Percentiles rank a stretch among this genome's conserved stretches.
phyloP scores from a whole-genome alignment of 1,140 invertebrate species.

The Dreissena polymorpha region DNA sequence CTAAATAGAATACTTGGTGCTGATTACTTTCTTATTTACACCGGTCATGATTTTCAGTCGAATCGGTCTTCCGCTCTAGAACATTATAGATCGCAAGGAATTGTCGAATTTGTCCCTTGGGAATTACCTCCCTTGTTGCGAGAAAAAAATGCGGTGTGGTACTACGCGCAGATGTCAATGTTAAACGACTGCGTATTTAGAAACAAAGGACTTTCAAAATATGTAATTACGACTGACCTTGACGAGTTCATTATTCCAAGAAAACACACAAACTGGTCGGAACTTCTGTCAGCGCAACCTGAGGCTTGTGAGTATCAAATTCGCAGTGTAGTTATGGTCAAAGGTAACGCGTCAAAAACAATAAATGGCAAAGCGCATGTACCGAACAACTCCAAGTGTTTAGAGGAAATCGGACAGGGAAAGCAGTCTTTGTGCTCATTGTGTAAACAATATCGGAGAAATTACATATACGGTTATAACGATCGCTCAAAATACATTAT shows the following conservation, averaged over 20 bases:
- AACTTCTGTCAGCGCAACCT: background rate
- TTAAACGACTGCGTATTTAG: background rate
- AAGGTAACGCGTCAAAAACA: background rate
- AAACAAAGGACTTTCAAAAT: background rate
- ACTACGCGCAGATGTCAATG: background rate
- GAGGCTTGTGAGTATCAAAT: background rate
- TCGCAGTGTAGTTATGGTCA: background rate
- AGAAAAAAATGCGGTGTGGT: background rate
- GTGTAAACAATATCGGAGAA: background rate
- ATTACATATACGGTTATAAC: background rate
- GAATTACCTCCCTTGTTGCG: background rate
- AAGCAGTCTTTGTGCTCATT: background rate
- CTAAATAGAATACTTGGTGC: background rate
- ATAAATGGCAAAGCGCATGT: too few relatives aligned
- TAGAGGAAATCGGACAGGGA: background rate
- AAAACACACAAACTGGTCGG: background rate
- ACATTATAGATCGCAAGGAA: background rate
- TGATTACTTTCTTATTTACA: background rate
- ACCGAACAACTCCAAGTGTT: background rate
- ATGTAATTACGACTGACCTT: background rate
- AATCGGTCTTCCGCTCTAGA: background rate
- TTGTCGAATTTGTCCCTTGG: background rate
- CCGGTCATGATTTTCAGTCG: background rate
- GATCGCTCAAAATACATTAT: background rate
- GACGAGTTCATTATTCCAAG: background rate